Conservation (phyloP, 2,888 invertebrate species). For the Iphiclides podalirius region DNA sequence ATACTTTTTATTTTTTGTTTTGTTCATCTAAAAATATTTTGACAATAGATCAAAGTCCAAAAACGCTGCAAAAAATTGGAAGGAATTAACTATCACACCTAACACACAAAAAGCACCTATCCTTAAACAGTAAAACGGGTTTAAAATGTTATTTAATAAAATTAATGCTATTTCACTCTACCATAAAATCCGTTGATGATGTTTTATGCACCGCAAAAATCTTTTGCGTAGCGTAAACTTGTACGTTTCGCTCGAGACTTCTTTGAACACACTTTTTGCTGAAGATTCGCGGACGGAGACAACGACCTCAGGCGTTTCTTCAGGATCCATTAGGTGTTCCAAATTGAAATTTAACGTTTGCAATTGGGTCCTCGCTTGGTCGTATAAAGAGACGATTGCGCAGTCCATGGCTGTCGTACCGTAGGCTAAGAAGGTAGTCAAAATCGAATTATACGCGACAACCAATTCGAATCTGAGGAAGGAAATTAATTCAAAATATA, state of each 20-base stretch:
- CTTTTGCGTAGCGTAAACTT: slow-evolving; percentile 38
- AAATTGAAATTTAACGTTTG: slow-evolving; percentile 54
- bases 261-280: slow-evolving; percentile 28
- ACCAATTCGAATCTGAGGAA: slow-evolving; percentile 47
- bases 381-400: slow-evolving; percentile 57
- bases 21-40: no score
- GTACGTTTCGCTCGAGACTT: slow-evolving; percentile 31
- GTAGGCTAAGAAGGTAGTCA: slow-evolving; percentile 53
- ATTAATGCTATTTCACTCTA: no score
- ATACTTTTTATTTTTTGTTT: no score
- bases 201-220: slow-evolving; percentile 48
- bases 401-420: slow-evolving; percentile 64
- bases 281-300: neutral
- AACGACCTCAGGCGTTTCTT: slow-evolving; percentile 7
- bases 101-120: no score
- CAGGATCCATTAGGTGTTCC: slow-evolving; percentile 44
- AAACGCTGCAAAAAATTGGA: no score
- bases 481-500: slow-evolving; percentile 30
- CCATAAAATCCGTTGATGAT: slow-evolving; percentile 54
- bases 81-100: no score
- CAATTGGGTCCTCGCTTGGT: slow-evolving; percentile 56
- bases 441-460: slow-evolving; percentile 45
- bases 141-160: no score
- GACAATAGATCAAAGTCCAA: no score
- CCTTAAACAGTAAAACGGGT: no score